Evolutionary conservation across 1,140 invertebrate genomes (phyloP).

Genomic region (Drosophila triauraria): DNA sequence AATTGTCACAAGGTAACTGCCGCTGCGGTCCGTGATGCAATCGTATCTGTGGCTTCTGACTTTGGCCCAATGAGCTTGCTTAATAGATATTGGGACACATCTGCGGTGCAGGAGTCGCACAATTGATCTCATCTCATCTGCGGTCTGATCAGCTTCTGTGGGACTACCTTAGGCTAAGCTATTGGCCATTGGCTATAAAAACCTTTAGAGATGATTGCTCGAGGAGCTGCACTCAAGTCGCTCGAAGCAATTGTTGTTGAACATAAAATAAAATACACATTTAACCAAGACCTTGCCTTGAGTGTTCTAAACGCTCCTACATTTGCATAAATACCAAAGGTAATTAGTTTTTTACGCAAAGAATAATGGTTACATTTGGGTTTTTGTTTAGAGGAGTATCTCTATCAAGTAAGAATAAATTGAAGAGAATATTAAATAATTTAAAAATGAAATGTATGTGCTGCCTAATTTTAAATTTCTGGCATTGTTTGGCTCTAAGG

Average conservation of each 20-base stretch:
- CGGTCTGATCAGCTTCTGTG: slow-evolving; percentile 4
- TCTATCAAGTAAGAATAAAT: no score
- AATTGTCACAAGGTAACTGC: slow-evolving; percentile 42
- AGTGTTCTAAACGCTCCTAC: slow-evolving; percentile 1
- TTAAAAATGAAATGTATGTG: neutral
- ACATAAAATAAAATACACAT: slow-evolving; percentile 2
- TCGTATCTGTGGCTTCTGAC: slow-evolving; percentile 33
- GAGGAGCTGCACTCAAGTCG: neutral
- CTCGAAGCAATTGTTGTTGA: neutral
- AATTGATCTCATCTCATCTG: neutral
- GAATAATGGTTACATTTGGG: neutral
- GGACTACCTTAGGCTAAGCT: neutral
- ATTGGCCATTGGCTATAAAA: neutral
- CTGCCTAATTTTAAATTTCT: neutral
- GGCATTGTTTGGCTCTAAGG: neutral
- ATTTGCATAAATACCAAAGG: slow-evolving; percentile 9
- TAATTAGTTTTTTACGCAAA: neutral
- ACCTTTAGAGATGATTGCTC: neutral
- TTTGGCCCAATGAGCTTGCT: slow-evolving; percentile 43
- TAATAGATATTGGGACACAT: slow-evolving; percentile 23
- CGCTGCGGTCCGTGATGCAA: slow-evolving; percentile 41
- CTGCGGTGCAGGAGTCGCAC: neutral
- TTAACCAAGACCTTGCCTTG: slow-evolving; percentile 2
- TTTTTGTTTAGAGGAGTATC: neutral
- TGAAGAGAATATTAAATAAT: neutral